Evolutionary conservation across 2,113 vertebrate species (phyloP).

Genomic region (Xenotilapia caudafasciata): DNA sequence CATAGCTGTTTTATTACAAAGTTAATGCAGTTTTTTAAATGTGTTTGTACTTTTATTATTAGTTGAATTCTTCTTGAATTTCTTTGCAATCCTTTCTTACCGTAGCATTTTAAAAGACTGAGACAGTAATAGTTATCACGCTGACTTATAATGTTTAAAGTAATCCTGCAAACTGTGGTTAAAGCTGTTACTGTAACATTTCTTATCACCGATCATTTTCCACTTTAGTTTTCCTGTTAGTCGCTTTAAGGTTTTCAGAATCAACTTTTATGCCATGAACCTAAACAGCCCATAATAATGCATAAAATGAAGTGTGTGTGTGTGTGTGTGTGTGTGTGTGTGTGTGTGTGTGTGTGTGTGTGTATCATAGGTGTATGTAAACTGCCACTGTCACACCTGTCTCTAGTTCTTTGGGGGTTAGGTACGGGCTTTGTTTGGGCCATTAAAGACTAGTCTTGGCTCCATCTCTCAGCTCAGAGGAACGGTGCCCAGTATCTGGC

Average conservation of each 20-base stretch:
- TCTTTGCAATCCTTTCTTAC: background rate
- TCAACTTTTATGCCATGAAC: background rate
- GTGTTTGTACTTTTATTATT: background rate
- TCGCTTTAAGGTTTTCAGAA: background rate
- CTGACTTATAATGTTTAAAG: background rate
- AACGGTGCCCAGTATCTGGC: background rate
- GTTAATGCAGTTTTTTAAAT: background rate
- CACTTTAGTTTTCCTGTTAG: background rate
- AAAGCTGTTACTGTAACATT: background rate
- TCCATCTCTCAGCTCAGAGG: background rate
- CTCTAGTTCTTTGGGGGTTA: background rate
- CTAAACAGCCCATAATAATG: background rate
- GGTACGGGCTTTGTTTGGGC: background rate
- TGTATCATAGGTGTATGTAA: background rate
- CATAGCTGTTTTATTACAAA: background rate
- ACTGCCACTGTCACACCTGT: background rate
- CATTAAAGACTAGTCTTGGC: background rate
- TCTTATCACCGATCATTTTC: background rate
- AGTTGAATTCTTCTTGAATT: background rate
- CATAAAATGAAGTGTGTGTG: background rate
- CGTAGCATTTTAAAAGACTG: background rate
- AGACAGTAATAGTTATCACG: background rate
- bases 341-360: background rate
- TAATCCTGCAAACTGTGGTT: background rate
- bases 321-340: background rate